A percentile compares a stretch with the other conserved stretches of the same genome.
Conservation (phyloP, 2,113 vertebrate genomes). For the Nothocercus nigrocapillus region DNA sequence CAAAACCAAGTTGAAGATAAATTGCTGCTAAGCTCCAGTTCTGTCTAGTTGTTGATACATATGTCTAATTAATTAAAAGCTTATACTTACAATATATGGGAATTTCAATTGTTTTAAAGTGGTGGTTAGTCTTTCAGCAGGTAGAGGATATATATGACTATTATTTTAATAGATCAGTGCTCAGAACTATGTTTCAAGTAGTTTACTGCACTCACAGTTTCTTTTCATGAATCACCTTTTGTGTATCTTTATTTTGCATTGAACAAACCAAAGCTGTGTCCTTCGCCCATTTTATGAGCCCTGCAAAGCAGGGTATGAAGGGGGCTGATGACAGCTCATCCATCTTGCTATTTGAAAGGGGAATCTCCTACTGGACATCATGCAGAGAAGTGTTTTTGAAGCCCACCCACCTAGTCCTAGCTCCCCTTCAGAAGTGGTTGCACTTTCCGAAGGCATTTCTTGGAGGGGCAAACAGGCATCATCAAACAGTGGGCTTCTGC, state of each 20-base stretch:
- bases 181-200: neutral
- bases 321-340: conserved; percentile 31
- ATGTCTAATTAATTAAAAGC: conserved; percentile 69
- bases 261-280: neutral
- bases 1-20: conserved; percentile 47
- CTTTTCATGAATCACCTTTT: neutral
- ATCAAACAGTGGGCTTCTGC: neutral
- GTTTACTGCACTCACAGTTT: neutral
- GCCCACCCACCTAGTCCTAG: conserved; percentile 11
- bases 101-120: conserved; percentile 60
- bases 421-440: neutral
- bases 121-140: conserved; percentile 66
- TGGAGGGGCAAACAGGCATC: neutral
- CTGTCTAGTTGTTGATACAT: conserved; percentile 55
- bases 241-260: neutral
- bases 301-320: neutral
- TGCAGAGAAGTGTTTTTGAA: conserved; percentile 32
- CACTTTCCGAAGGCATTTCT: conserved; percentile 19
- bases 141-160: neutral
- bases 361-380: conserved; percentile 32
- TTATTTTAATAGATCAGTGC: neutral
- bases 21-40: conserved; percentile 50
- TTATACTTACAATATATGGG: conserved; percentile 57
- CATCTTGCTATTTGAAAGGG: conserved; percentile 43
- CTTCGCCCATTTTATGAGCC: neutral